Conservation (phyloP, 2,888 invertebrate species). For the Corythucha ciliata region DNA sequence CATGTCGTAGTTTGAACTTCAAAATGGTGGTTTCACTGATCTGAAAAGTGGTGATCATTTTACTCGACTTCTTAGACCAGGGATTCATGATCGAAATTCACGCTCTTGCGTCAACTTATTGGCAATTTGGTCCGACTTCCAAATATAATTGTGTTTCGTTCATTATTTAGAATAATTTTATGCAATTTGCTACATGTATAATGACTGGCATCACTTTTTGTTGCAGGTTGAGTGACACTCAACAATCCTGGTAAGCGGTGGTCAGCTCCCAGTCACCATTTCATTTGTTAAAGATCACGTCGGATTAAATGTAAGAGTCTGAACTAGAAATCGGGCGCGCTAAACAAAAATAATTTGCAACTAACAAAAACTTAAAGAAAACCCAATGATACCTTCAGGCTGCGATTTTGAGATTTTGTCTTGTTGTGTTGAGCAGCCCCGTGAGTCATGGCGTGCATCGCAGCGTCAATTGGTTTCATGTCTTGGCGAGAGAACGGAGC, state of each 20-base stretch:
- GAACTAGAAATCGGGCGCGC: background rate
- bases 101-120: too few species aligned
- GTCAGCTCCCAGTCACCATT: constrained; percentile 45
- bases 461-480: constrained; percentile 41
- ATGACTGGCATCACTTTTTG: too few species aligned
- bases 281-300: constrained; percentile 41
- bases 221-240: constrained; percentile 45
- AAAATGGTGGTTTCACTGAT: too few species aligned
- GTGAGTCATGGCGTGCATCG: constrained; percentile 41
- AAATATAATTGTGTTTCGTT: too few species aligned
- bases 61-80: too few species aligned
- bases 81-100: too few species aligned
- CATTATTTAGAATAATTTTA: too few species aligned
- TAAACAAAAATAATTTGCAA: constrained; percentile 5
- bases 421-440: constrained; percentile 36
- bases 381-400: constrained; percentile 6
- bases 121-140: too few species aligned
- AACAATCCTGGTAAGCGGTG: constrained; percentile 45
- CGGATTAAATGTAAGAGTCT: constrained; percentile 38
- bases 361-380: constrained; percentile 1
- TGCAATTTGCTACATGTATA: too few species aligned
- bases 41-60: too few species aligned
- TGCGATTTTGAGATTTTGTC: background rate
- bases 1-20: too few species aligned
- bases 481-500: constrained; percentile 44